Base-by-base conservation (phyloP, 2,113 vertebrate species). In the Saccopteryx leptura region DNA sequence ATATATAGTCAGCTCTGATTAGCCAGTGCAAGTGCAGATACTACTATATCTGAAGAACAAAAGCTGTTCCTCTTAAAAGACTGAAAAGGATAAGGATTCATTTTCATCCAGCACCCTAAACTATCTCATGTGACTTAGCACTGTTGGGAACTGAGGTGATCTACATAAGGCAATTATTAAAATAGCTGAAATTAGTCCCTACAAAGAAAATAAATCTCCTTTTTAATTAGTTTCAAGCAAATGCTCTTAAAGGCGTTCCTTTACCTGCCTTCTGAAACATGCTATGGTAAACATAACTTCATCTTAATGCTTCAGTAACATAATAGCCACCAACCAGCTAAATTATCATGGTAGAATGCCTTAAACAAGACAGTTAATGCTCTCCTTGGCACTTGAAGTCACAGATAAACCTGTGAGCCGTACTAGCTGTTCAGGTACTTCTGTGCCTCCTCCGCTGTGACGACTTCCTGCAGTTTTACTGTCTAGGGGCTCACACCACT, bases 31-130 rank as follows among this genome's bases (percentile, higher is more conserved):
- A 84, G 15, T 71, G 5, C 13, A 82, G n/a, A 72, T 87, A 87
- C 92, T 91, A 58, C 15, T 80, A 58, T 48, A 9, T 89, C 50
- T 89, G 19, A 86, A 92, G 56, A 96, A 90, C 66, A 87, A 93
- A 81, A 76, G 24, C 23, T 78, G 9, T n/a, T 89, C 19, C 15
- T 93, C 52, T 85, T 68, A 92, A 39, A 86, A 87, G 28, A 82
- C 7, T 71, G 11, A 60, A 88, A 66, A 92, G 65, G 74, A 92
- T 39, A 39, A 39, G 39, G 39, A 39, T 46, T 87, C n/a, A 90
- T 86, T 94, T 80, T 87, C 18, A 93, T 4, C 3, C 21, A 33
- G 17, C 21, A 66, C 63, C 12, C 48, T 92, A 91, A 66, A 82
- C 54, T 74, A 60, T 28, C 21, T 19, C 4, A 74, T 58, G 33